Evolutionary conservation across 2,797 vertebrate species (phyloP).

Genomic region (Xiphophorus birchmanni): DNA sequence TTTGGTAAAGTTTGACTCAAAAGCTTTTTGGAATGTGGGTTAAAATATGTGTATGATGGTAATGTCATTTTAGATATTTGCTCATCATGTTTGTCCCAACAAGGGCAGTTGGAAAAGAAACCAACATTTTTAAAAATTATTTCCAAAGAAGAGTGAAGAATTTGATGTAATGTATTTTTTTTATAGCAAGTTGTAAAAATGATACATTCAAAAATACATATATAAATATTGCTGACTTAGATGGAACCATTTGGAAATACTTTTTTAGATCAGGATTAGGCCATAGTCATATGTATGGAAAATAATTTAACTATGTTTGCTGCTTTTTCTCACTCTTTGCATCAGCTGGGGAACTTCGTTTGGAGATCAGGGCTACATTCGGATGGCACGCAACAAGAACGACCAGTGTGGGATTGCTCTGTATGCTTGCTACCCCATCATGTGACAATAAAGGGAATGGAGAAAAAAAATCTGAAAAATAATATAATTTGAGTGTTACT

Average conservation of each 20-base stretch:
- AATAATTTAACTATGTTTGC: not conserved
- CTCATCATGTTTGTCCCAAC: too few species aligned
- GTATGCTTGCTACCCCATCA: constrained; percentile 80
- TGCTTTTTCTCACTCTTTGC: not conserved
- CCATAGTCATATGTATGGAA: not conserved
- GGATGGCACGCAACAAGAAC: constrained; percentile 85
- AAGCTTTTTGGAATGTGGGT: too few species aligned
- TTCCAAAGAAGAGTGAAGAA: not conserved
- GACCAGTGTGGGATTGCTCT: constrained; percentile 89
- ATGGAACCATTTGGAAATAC: not conserved
- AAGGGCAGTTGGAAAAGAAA: too few species aligned
- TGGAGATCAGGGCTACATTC: constrained; percentile 88
- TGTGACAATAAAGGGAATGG: constrained; percentile 64
- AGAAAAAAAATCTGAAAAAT: fast-evolving
- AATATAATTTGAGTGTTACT: not conserved
- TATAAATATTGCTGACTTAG: not conserved
- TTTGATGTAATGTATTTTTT: not conserved
- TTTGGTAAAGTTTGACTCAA: too few species aligned
- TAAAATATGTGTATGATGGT: too few species aligned
- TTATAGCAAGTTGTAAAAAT: too few species aligned
- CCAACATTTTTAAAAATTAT: not conserved
- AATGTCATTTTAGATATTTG: too few species aligned
- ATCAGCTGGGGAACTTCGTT: constrained; percentile 85
- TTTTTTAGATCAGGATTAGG: not conserved
- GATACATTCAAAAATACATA: not conserved